A percentile compares a stretch with the other conserved stretches of the same genome.
phyloP scores from a whole-genome alignment of 2,797 vertebrate genomes.

The Argentina silus region DNA sequence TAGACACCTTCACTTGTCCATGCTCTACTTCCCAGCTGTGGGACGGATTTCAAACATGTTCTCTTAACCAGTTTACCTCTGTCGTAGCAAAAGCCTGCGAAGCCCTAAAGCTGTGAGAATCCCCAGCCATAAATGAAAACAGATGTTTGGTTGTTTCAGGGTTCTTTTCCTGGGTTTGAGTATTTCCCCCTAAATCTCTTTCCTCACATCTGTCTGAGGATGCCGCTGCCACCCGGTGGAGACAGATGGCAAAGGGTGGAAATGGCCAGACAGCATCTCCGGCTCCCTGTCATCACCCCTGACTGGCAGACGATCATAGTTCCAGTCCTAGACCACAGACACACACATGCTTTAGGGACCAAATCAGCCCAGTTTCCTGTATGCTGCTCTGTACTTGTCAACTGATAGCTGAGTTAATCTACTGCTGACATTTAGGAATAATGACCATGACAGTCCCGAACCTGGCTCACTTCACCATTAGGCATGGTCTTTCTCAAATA shows the following conservation, averaged over 20 bases:
- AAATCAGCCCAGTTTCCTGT: slow-evolving; percentile 48
- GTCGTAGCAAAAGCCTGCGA: slow-evolving; percentile 68
- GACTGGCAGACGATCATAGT: neutral
- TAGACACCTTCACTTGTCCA: slow-evolving; percentile 44
- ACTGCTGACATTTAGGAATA: slow-evolving; percentile 67
- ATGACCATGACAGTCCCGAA: slow-evolving; percentile 53
- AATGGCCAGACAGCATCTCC: slow-evolving; percentile 70
- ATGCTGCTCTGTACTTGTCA: slow-evolving; percentile 54
- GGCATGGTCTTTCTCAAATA: slow-evolving; percentile 38
- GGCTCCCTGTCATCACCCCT: slow-evolving; percentile 67
- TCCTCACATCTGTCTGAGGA: slow-evolving; percentile 38
- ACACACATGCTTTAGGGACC: slow-evolving; percentile 39
- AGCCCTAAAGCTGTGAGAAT: slow-evolving; percentile 70
- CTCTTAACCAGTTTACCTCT: slow-evolving; percentile 76
- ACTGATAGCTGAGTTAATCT: slow-evolving; percentile 57
- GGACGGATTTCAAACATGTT: slow-evolving; percentile 74
- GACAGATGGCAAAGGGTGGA: slow-evolving; percentile 72
- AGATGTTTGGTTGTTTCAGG: slow-evolving; percentile 73
- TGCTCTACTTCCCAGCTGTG: slow-evolving; percentile 50
- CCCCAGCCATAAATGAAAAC: slow-evolving; percentile 70
- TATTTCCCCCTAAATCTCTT: slow-evolving; percentile 59
- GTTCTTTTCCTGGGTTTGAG: slow-evolving; percentile 62
- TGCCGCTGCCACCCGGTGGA: slow-evolving; percentile 59
- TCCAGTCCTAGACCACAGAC: slow-evolving; percentile 28
- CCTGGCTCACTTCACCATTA: slow-evolving; percentile 47